A percentile compares a stretch with the other conserved stretches of the same genome.
These are phyloP conservation scores for Rhinella marina DNA, from an alignment of 2,797 vertebrate species.

Conservation along the genomic window DNA sequence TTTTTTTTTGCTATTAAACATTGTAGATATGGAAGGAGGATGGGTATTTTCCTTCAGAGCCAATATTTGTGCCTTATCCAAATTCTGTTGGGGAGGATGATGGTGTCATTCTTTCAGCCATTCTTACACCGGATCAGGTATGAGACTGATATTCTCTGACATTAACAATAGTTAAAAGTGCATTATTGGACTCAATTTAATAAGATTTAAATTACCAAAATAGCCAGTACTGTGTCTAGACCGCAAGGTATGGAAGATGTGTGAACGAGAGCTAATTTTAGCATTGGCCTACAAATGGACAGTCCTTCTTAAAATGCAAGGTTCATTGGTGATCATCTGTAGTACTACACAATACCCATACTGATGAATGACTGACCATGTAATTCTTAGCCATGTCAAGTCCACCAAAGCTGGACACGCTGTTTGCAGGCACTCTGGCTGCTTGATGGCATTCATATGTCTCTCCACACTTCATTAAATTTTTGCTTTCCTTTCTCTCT, in stretches of 20 bases:
- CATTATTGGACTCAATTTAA: background rate
- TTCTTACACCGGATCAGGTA: constrained; percentile 85
- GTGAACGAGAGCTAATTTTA: too few species aligned
- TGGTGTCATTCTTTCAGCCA: constrained; percentile 87
- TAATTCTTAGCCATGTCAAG: too few species aligned
- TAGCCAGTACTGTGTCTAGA: background rate
- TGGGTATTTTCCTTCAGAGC: constrained; percentile 88
- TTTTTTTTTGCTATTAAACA: background rate
- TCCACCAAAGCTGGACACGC: too few species aligned
- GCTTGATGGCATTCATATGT: too few species aligned
- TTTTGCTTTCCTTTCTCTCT: too few species aligned
- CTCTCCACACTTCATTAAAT: too few species aligned
- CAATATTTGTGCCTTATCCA: constrained; percentile 86
- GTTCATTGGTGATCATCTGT: too few species aligned
- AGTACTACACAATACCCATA: too few species aligned
- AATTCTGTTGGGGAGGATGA: constrained; percentile 82
- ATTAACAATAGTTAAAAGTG: background rate
- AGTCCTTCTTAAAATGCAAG: too few species aligned
- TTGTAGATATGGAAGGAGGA: constrained; percentile 85
- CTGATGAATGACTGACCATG: too few species aligned
- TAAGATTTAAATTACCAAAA: background rate
- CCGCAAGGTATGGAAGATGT: background rate
- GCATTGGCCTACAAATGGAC: too few species aligned
- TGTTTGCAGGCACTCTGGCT: too few species aligned
- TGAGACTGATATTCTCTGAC: constrained; percentile 5